phyloP scores from a whole-genome alignment of 2,888 invertebrate species.

The Eupsilia transversa region DNA sequence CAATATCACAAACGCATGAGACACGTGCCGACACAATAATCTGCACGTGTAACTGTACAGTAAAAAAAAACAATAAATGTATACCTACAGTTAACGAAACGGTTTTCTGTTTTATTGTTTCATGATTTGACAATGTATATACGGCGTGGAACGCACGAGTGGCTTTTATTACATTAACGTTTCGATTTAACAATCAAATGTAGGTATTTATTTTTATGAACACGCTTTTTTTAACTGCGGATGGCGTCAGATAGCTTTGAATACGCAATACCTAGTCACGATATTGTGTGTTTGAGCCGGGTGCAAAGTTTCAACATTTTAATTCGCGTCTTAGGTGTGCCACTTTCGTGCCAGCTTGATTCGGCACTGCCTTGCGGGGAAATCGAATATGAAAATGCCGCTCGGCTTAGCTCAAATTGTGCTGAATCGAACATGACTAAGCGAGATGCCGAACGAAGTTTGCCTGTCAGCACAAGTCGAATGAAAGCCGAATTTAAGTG shows the following conservation, averaged over 20 bases:
- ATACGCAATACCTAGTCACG: neutral
- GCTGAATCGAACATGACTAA: neutral
- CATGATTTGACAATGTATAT: constrained; percentile 13
- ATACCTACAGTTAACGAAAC: neutral
- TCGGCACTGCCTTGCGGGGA: too few species aligned
- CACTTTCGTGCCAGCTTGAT: neutral
- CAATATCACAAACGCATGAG: neutral
- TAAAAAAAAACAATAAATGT: neutral
- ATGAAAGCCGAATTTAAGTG: neutral
- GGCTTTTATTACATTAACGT: constrained; percentile 5
- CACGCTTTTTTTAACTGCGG: neutral
- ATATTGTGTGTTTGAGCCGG: neutral
- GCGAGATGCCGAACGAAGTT: neutral
- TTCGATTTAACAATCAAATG: neutral
- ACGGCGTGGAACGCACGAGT: constrained; percentile 1
- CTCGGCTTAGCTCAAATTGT: neutral
- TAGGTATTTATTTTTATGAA: neutral
- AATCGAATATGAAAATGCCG: neutral
- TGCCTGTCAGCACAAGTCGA: neutral
- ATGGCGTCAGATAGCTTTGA: neutral
- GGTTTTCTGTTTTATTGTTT: constrained; percentile 28
- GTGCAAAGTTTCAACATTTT: neutral
- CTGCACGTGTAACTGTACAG: neutral
- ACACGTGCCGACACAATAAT: neutral
- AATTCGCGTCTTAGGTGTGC: neutral